Conservation (phyloP, 2,113 vertebrate species). For the Halcyon senegalensis region DNA sequence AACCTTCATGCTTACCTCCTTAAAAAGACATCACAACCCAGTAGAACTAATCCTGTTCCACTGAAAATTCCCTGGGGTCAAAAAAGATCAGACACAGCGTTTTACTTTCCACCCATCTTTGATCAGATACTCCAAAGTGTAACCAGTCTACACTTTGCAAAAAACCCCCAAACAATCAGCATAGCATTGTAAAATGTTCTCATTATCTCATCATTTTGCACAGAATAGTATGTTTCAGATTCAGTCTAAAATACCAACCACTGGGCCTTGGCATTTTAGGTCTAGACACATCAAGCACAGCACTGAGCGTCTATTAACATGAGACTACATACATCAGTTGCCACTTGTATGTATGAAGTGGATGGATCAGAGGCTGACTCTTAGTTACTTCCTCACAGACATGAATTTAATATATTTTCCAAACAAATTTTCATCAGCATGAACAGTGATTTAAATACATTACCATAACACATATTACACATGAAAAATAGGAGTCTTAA, state of each 20-base stretch:
- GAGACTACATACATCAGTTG: background rate
- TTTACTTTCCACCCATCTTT: background rate
- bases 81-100: background rate
- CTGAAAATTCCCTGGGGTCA: background rate
- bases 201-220: background rate
- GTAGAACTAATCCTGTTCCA: background rate
- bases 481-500: background rate
- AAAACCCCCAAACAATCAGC: background rate
- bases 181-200: background rate
- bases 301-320: background rate
- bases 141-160: background rate
- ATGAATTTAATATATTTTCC: background rate
- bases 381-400: background rate
- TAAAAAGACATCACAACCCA: background rate
- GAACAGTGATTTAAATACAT: background rate
- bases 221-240: background rate
- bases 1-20: background rate
- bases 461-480: background rate
- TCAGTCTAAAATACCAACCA: background rate
- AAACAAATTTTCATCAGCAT: constrained; percentile 5
- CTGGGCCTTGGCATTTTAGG: background rate
- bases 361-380: background rate
- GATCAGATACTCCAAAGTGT: background rate
- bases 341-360: background rate
- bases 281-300: background rate